phyloP scores from a whole-genome alignment of 2,888 invertebrate genomes.

The Muschampia plurimacula region DNA sequence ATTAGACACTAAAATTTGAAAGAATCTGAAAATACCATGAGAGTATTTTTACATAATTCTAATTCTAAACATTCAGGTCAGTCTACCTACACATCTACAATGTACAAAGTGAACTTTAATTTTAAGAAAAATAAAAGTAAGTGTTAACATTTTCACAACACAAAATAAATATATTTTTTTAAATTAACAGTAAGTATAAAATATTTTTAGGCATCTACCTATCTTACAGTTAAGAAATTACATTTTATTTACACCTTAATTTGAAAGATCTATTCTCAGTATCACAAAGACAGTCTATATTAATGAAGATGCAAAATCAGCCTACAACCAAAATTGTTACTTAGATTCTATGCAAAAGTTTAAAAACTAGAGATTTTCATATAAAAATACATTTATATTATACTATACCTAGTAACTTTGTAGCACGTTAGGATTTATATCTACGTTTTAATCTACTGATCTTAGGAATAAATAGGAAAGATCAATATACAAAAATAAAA shows the following conservation, averaged over 20 bases:
- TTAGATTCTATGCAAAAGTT: conserved; percentile 15
- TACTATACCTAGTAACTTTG: conserved; percentile 26
- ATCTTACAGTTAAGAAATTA: conserved; percentile 15
- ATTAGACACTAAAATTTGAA: conserved; percentile 21
- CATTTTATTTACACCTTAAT: conserved; percentile 26
- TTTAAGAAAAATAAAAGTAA: conserved; percentile 24
- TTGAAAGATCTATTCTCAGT: conserved; percentile 30
- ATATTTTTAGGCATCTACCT: conserved; percentile 30
- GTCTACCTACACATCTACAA: conserved; percentile 41
- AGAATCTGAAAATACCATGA: conserved; percentile 1
- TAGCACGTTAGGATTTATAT: conserved; percentile 27
- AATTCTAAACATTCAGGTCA: conserved; percentile 39
- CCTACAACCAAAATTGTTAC: conserved; percentile 19
- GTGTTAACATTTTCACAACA: conserved; percentile 44
- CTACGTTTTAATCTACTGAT: conserved; percentile 19
- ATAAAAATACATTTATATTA: conserved; percentile 37
- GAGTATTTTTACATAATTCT: not conserved
- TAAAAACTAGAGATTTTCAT: conserved; percentile 26
- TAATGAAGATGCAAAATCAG: conserved; percentile 24
- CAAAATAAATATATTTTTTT: conserved; percentile 43
- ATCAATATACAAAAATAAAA: conserved; percentile 40
- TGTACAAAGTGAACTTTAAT: conserved; percentile 9
- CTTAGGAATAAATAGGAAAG: conserved; percentile 20
- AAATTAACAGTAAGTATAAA: conserved; percentile 41
- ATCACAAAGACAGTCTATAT: conserved; percentile 39